phyloP scores from a whole-genome alignment of 2,888 invertebrate genomes.

The Drosophila kanekoi region DNA sequence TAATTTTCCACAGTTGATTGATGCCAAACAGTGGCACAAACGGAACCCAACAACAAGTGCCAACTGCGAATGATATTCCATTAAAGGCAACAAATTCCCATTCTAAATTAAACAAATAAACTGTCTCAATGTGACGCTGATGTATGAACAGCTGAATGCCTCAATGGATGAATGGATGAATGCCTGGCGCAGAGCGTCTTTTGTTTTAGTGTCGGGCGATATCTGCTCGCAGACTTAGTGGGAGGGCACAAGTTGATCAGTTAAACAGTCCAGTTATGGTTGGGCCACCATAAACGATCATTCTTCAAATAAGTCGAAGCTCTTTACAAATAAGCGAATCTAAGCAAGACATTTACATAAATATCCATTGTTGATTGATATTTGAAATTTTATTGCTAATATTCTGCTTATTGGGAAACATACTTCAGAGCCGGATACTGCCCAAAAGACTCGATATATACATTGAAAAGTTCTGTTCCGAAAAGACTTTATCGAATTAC shows the following conservation, averaged over 20 bases:
- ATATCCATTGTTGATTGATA: too few relatives aligned
- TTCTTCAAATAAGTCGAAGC: conserved; percentile 5
- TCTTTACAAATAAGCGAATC: background rate
- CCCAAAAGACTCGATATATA: too few relatives aligned
- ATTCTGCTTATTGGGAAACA: too few relatives aligned
- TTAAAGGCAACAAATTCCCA: conserved; percentile 29
- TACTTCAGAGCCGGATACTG: too few relatives aligned
- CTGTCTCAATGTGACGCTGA: conserved; percentile 67
- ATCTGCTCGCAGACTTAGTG: conserved; percentile 14
- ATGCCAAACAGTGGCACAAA: conserved; percentile 41
- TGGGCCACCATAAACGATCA: conserved; percentile 7
- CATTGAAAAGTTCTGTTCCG: too few relatives aligned
- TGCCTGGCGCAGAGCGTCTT: conserved; percentile 5
- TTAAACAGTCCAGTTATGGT: background rate
- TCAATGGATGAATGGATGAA: conserved; percentile 30
- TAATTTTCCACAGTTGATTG: conserved; percentile 57
- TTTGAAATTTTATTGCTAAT: too few relatives aligned
- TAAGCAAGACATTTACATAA: too few relatives aligned
- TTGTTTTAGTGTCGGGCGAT: conserved; percentile 23
- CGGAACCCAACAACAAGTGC: conserved; percentile 42
- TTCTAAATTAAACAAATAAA: conserved; percentile 74
- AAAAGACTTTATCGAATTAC: too few relatives aligned
- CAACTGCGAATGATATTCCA: conserved; percentile 44
- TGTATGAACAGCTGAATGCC: conserved; percentile 59
- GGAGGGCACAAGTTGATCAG: conserved; percentile 25